Evolutionary conservation across 2,888 invertebrate species (phyloP).

Genomic region (Congeria kusceri): DNA sequence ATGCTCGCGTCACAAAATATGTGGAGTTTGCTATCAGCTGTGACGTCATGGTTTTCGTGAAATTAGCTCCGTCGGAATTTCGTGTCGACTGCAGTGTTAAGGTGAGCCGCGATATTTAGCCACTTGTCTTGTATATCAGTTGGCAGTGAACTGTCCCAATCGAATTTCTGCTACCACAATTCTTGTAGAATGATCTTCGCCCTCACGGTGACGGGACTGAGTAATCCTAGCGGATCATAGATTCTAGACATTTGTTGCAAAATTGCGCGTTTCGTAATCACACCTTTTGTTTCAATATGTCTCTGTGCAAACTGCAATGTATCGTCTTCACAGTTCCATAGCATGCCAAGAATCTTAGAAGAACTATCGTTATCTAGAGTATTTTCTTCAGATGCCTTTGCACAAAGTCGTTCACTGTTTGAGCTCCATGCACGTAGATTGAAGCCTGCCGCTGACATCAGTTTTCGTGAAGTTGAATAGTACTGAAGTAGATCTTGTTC

Average conservation of each 20-base stretch:
- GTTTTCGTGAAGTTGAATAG: conserved; percentile 19
- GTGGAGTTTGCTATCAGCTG: conserved; percentile 7
- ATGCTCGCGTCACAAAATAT: conserved; percentile 40
- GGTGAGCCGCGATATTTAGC: conserved; percentile 5
- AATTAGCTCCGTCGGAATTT: not conserved
- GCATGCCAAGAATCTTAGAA: conserved; percentile 22
- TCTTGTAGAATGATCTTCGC: conserved; percentile 34
- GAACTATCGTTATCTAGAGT: conserved; percentile 2
- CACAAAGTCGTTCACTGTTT: conserved; percentile 10
- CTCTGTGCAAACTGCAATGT: conserved; percentile 7
- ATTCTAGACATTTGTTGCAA: conserved; percentile 31
- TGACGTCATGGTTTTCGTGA: not conserved
- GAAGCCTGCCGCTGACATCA: conserved; percentile 31
- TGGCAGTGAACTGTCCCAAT: conserved; percentile 25
- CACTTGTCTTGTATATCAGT: conserved; percentile 1
- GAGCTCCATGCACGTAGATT: conserved; percentile 42
- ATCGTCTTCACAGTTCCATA: conserved; percentile 13
- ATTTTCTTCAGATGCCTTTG: conserved; percentile 17
- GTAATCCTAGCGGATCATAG: conserved; percentile 30
- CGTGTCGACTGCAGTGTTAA: not conserved
- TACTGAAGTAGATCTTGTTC: conserved; percentile 14
- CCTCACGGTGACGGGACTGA: conserved; percentile 25
- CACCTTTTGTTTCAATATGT: not conserved
- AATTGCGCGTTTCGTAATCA: conserved; percentile 26
- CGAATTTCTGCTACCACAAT: conserved; percentile 22